These are phyloP conservation scores for Dipodomys stephensi DNA, from an alignment of 2,113 vertebrate species.

Conservation along the genomic window DNA sequence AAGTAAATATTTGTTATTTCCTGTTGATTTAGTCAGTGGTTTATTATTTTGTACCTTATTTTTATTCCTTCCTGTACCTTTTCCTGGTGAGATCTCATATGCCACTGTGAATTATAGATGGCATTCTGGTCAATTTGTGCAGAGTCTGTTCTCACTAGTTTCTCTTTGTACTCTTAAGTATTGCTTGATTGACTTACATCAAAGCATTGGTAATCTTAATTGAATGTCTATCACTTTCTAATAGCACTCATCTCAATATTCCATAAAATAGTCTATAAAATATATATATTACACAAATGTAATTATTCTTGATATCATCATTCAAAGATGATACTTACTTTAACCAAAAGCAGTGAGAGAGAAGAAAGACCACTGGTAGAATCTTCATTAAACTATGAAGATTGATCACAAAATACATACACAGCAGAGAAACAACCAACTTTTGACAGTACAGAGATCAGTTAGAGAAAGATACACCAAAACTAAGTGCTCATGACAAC, in stretches of 20 bases:
- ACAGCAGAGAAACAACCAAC: neutral
- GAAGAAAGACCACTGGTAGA: neutral
- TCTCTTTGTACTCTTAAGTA: neutral
- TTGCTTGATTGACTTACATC: neutral
- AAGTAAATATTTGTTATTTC: neutral
- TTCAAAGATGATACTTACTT: neutral
- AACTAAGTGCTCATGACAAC: neutral
- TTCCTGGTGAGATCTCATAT: neutral
- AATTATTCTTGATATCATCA: constrained; percentile 32
- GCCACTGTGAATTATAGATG: neutral
- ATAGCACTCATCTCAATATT: neutral
- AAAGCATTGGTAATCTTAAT: neutral
- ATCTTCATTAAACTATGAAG: constrained; percentile 3
- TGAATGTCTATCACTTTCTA: neutral
- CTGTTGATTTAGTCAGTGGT: neutral
- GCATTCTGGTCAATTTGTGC: neutral
- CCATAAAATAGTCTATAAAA: neutral
- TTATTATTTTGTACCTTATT: neutral
- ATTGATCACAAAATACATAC: neutral
- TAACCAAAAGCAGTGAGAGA: neutral
- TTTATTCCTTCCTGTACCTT: neutral
- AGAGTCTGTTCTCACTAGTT: neutral
- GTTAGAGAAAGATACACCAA: neutral
- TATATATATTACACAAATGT: neutral
- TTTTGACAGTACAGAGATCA: neutral